Percentiles rank a stretch among this genome's conserved stretches.
Conservation (phyloP, 1,140 invertebrate genomes). For the Drosophila willistoni region DNA sequence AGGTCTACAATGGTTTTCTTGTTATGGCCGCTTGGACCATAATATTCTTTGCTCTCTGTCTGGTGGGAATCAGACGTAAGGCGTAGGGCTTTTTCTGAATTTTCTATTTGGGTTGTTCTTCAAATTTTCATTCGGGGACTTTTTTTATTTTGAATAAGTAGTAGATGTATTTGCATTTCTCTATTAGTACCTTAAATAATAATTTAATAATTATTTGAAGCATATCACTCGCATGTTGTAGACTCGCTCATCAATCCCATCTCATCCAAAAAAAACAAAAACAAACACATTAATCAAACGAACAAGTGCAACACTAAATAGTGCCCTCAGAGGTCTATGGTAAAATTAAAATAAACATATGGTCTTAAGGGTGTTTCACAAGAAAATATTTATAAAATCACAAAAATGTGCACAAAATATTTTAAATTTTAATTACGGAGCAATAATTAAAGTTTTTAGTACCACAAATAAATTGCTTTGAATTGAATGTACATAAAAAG, state of each 20-base stretch:
- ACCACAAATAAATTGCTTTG: neutral
- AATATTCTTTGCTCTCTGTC: conserved; percentile 82
- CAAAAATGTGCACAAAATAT: conserved; percentile 46
- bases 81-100: conserved; percentile 52
- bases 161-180: conserved; percentile 65
- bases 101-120: conserved; percentile 25
- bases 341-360: conserved; percentile 36
- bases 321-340: conserved; percentile 12
- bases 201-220: conserved; percentile 76
- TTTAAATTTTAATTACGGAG: conserved; percentile 39
- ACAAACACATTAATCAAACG: conserved; percentile 38
- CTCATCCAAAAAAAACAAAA: conserved; percentile 25
- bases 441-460: conserved; percentile 14
- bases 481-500: conserved; percentile 3
- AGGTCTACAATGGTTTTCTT: conserved; percentile 86
- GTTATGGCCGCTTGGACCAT: conserved; percentile 85
- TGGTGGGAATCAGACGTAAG: conserved; percentile 83
- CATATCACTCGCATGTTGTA: conserved; percentile 75
- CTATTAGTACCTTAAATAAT: conserved; percentile 59
- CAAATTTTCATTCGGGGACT: conserved; percentile 39
- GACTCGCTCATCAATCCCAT: conserved; percentile 63
- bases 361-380: conserved; percentile 74
- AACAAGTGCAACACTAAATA: conserved; percentile 29
- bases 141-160: conserved; percentile 16
- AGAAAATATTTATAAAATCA: conserved; percentile 66